phyloP scores from a whole-genome alignment of 2,888 invertebrate species.

The Leucoma salicis region DNA sequence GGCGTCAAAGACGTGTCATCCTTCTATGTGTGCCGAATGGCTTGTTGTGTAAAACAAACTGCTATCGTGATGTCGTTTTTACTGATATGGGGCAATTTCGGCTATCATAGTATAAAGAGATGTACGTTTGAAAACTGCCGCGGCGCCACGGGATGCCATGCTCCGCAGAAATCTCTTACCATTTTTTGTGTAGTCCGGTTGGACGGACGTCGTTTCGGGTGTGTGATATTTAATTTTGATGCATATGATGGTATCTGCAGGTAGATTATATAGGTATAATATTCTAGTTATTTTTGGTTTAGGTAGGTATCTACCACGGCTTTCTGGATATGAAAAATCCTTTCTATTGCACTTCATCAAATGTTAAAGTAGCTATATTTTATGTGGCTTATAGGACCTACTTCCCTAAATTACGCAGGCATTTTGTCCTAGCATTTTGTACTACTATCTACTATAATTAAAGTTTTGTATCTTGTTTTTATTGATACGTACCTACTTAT shows the following conservation, averaged over 20 bases:
- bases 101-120: constrained; percentile 68
- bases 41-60: constrained; percentile 77
- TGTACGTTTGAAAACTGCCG: constrained; percentile 62
- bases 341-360: no score
- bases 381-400: no score
- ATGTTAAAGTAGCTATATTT: no score
- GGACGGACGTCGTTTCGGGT: constrained; percentile 21
- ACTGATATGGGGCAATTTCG: constrained; percentile 69
- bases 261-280: background rate
- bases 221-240: constrained; percentile 38
- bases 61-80: constrained; percentile 58
- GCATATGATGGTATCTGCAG: constrained; percentile 8
- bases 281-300: background rate
- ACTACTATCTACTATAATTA: no score
- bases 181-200: constrained; percentile 46
- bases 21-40: constrained; percentile 50
- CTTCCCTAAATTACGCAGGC: no score
- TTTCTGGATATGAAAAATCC: no score
- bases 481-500: no score
- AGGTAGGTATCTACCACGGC: no score
- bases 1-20: constrained; percentile 67
- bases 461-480: no score
- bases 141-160: constrained; percentile 65
- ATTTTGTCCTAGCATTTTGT: no score
- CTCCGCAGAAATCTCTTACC: constrained; percentile 69